These are phyloP conservation scores for Amphiprion clarkii DNA, from an alignment of 2,797 vertebrate genomes.

Conservation along the genomic window DNA sequence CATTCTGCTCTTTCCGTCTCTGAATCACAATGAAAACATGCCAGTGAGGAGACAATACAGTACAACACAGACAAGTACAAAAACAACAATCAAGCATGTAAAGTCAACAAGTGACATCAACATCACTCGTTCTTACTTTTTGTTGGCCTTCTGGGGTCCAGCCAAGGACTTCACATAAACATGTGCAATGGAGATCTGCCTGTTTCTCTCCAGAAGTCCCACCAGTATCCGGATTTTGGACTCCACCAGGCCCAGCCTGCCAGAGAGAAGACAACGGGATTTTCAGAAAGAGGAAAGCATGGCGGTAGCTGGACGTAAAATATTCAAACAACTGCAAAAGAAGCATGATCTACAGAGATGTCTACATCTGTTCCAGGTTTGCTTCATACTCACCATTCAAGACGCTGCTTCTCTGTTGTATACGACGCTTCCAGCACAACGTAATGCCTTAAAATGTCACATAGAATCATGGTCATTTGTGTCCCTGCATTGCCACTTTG, in stretches of 20 bases:
- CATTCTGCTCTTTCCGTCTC: slow-evolving; percentile 90
- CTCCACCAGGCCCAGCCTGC: slow-evolving; percentile 91
- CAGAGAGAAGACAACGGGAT: background rate
- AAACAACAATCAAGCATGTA: background rate
- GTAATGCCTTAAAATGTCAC: slow-evolving; percentile 93
- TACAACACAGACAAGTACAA: background rate
- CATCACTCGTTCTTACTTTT: slow-evolving; percentile 85
- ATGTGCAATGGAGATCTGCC: slow-evolving; percentile 89
- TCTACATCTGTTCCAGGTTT: slow-evolving; percentile 15
- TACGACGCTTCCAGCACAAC: slow-evolving; percentile 92
- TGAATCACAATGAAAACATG: slow-evolving; percentile 54
- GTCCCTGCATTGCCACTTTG: slow-evolving; percentile 5
- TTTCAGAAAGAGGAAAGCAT: slow-evolving; percentile 23
- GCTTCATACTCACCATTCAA: slow-evolving; percentile 90
- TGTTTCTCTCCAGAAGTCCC: slow-evolving; percentile 91
- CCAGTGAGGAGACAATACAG: background rate
- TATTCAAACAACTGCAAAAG: slow-evolving; percentile 13
- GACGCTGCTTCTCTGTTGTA: slow-evolving; percentile 90
- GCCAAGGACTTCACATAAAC: slow-evolving; percentile 90
- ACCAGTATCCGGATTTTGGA: slow-evolving; percentile 93
- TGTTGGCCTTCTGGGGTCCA: slow-evolving; percentile 84
- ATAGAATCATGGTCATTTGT: slow-evolving; percentile 77
- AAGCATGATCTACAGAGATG: too few species aligned
- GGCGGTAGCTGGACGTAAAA: slow-evolving; percentile 36
- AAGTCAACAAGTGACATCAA: slow-evolving; percentile 4